A percentile compares a stretch with the other conserved stretches of the same genome.
Evolutionary conservation across 1,140 invertebrate species (phyloP).

Genomic region (Polypedilum pembai): DNA sequence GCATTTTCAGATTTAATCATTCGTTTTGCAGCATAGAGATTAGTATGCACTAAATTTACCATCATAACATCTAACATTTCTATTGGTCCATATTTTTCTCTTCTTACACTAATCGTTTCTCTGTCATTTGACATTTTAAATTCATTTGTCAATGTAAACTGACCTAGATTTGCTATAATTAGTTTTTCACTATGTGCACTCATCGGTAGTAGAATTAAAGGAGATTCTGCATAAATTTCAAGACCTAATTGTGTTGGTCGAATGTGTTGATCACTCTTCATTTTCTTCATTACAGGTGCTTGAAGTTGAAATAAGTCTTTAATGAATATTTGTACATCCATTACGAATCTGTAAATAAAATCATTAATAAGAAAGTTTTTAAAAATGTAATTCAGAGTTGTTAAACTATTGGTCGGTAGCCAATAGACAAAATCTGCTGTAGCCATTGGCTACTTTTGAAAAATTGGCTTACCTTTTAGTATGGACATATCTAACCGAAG

Average conservation of each 20-base stretch:
- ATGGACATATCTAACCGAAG: constrained; percentile 85
- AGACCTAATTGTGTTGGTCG: constrained; percentile 39
- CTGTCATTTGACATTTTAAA: constrained; percentile 55
- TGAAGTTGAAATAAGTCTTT: constrained; percentile 78
- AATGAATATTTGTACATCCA: constrained; percentile 79
- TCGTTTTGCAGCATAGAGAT: constrained; percentile 61
- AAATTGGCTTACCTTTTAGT: constrained; percentile 68
- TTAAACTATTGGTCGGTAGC: no score
- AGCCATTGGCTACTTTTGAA: no score
- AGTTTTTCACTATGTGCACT: constrained; percentile 70
- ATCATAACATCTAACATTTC: constrained; percentile 68
- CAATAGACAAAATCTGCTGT: no score
- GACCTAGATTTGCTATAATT: constrained; percentile 74
- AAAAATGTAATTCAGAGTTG: no score
- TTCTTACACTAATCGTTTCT: constrained; percentile 49
- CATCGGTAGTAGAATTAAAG: constrained; percentile 80
- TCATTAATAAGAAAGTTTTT: no score
- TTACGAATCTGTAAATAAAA: constrained; percentile 62
- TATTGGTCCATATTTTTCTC: constrained; percentile 35
- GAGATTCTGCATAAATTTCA: constrained; percentile 52
- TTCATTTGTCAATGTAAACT: constrained; percentile 68
- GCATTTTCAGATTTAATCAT: constrained; percentile 32
- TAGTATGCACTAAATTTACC: constrained; percentile 72
- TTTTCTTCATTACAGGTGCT: constrained; percentile 45
- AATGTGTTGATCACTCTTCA: constrained; percentile 36